Evolutionary conservation across 1,140 invertebrate species (phyloP).

Genomic region (Diplogasteroides magnus): DNA sequence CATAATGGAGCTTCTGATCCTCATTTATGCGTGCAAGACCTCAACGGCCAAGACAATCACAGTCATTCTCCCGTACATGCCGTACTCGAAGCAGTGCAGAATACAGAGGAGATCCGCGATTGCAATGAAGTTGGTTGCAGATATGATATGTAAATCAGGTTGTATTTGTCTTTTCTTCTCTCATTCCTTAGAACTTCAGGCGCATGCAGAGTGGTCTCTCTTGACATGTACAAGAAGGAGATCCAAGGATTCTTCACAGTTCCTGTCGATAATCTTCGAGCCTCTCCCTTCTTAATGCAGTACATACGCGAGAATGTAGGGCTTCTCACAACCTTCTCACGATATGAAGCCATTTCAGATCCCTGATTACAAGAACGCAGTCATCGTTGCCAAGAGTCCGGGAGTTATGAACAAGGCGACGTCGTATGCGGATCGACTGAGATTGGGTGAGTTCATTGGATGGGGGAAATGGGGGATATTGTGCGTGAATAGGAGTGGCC

Average conservation of each 20-base stretch:
- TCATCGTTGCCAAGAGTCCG: conserved; percentile 94
- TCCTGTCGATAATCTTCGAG: conserved; percentile 94
- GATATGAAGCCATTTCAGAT: conserved; percentile 62
- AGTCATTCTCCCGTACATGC: conserved; percentile 93
- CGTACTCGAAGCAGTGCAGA: conserved; percentile 97
- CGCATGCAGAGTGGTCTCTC: conserved; percentile 63
- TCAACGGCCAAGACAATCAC: conserved; percentile 73
- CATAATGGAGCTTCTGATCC: conserved; percentile 96
- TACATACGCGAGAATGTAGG: conserved; percentile 70
- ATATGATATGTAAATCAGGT: conserved; percentile 91
- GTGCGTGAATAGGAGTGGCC: conserved; percentile 66
- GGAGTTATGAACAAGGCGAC: conserved; percentile 95
- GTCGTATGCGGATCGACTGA: conserved; percentile 89
- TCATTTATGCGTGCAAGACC: conserved; percentile 98
- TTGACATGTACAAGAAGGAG: conserved; percentile 98
- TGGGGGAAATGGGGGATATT: conserved; percentile 55
- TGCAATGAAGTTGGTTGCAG: conserved; percentile 87
- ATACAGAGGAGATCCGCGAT: conserved; percentile 96
- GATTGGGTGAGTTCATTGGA: conserved; percentile 56
- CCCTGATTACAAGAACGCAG: conserved; percentile 95
- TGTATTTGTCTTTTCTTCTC: too few species aligned
- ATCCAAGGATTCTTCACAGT: conserved; percentile 99
- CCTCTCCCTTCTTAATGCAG: conserved; percentile 92
- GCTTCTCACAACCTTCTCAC: conserved; percentile 3
- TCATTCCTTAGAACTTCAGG: too few species aligned